phyloP scores from a whole-genome alignment of 2,113 vertebrate species.

The Cygnus atratus region DNA sequence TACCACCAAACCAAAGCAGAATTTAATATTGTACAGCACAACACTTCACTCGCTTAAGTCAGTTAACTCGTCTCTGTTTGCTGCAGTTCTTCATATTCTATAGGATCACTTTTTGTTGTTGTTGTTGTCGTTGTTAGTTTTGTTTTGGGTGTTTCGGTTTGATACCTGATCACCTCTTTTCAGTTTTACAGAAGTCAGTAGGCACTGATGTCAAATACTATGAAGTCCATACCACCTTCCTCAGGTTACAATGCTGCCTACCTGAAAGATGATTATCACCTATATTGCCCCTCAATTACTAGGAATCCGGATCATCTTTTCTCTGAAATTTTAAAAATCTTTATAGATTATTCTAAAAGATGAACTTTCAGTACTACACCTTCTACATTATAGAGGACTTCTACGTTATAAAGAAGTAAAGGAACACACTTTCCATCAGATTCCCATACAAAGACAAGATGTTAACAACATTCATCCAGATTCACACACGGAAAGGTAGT shows the following conservation, averaged over 20 bases:
- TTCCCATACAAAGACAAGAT: background rate
- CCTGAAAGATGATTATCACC: background rate
- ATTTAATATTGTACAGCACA: background rate
- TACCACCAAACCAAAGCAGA: background rate
- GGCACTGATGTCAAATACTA: background rate
- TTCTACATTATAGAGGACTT: background rate
- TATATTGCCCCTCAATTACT: background rate
- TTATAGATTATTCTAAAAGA: background rate
- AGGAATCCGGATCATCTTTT: background rate
- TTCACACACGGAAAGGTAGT: background rate
- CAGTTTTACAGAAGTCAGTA: background rate
- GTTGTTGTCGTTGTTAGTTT: too few relatives aligned
- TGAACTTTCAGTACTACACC: background rate
- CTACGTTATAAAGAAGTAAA: background rate
- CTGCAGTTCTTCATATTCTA: background rate
- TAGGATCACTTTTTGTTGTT: background rate
- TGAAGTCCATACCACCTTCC: background rate
- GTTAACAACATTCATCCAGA: background rate
- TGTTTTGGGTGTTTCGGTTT: background rate
- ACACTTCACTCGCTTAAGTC: fast-evolving
- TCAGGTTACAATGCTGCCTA: background rate
- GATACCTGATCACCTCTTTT: background rate
- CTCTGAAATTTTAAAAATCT: background rate
- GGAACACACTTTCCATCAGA: background rate
- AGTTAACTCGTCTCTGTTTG: background rate